Evolutionary conservation across 2,888 invertebrate genomes (phyloP), one percentile per base, ranked within the genome.

Genomic region (Crossocerus cetratus): DNA sequence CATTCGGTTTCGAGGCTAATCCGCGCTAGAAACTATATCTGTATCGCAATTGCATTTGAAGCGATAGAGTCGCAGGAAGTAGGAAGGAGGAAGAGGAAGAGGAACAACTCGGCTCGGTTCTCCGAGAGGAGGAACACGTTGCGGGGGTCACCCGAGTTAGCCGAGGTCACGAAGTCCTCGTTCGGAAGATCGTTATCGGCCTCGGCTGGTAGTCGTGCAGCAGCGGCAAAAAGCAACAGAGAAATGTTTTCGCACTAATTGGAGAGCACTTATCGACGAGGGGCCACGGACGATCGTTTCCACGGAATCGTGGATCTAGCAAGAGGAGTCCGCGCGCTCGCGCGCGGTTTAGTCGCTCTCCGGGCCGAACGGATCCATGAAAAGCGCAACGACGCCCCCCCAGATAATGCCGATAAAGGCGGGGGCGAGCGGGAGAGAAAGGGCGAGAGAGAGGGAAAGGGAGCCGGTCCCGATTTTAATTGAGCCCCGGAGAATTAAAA

Each of bases 301-400:
- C 85, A 86, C 81, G 85, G 87, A 89, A 89, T 88, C 88, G 87
- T 88, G 86, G 81, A 88, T 86, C 85, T 86, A 81, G 79, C 79
- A 74, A 78, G 77, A 77, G 71, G 23, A 32, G 2, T 11, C 8
- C 32, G 32, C 32, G 32, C 32, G 32, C 32, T 2, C 32, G 32
- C 32, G 2, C 1, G 32, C 72, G 75, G 74, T 71, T 78, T 83
- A 80, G 81, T 74, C 78, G 81, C 83, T 77, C 72, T n/a, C n/a
- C n/a, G 32, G 67, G 42, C 59, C 45, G 68, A 69, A 74, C 68
- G 65, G 73, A 80, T 70, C 83, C 80, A 86, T 86, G 85, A 85
- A 85, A 83, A 84, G 84, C 79, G 81, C 83, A 80, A 79, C 78
- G 76, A 70, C 78, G 77, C 76, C 73, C 75, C 75, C 77, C 78